Evolutionary conservation across 92 coral and sea anemone species (phyloP), one percentile per base, ranked within the genome.

Genomic region (Galaxea fascicularis): DNA sequence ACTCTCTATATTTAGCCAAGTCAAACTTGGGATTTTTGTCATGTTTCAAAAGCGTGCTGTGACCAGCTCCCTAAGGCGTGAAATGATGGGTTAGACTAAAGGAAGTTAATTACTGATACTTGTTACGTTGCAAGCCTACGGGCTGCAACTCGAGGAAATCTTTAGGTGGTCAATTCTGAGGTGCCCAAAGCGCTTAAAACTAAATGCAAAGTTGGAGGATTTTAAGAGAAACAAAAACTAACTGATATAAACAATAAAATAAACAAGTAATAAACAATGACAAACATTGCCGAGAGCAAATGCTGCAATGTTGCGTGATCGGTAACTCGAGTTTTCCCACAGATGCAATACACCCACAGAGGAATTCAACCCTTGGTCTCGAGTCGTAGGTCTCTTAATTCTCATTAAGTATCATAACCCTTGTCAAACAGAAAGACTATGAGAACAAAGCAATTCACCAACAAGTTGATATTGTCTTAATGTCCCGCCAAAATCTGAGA

Each of bases 311-410:
- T 58, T 29, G 65, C 79, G 79, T 75, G 79, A 29, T 75, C 65
- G 10, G 22, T 54, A 15, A 3, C 8, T 53, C 1, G 16, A 10
- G 0, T 20, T 31, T 29, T 9, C 47, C 79, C 51, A 39, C 79
- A 75, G 66, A 47, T 58, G 29, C 66, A 75, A 75, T 75, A 75
- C 79, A 6, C 79, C 66, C 63, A 75, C 52, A 25, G 26, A 35
- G 46, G 51, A 24, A 22, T 18, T 47, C 5, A 45, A n/a, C 25
- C 74, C 54, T 70, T 44, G 57, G 27, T 21, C 22, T 25, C 8
- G 4, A 1, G n/a, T 44, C 58, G 3, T 45, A 58, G 45, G 11
- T 25, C 16, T 13, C 56, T 18, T 25, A 22, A 44, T 71, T 71
- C 74, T 41, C 74, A 18, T 70, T 70, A 18, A 18, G 13, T 20